Evolutionary conservation across 1,140 invertebrate genomes (phyloP).

Genomic region (Scaptomyza hsui): DNA sequence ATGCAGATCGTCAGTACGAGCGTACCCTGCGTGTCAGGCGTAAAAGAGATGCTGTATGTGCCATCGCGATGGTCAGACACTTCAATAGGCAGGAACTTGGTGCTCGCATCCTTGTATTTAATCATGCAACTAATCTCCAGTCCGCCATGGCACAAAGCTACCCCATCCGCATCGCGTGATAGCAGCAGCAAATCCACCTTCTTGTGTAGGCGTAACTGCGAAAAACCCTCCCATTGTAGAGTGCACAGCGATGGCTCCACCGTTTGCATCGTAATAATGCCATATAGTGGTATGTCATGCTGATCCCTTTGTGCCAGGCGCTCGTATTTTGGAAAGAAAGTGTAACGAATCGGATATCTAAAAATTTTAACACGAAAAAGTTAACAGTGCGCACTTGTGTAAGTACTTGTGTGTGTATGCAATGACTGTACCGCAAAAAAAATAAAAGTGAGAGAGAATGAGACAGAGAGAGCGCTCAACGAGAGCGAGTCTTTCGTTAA

Average conservation of each 20-base stretch:
- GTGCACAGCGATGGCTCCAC: constrained; percentile 86
- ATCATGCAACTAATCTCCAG: constrained; percentile 84
- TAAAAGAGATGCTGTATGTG: constrained; percentile 86
- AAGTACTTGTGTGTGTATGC: too few relatives aligned
- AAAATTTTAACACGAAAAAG: neutral
- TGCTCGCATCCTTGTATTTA: constrained; percentile 79
- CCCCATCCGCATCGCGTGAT: constrained; percentile 85
- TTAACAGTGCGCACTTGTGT: too few relatives aligned
- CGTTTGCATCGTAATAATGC: constrained; percentile 86
- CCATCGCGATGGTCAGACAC: constrained; percentile 87
- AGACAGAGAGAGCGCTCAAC: too few relatives aligned
- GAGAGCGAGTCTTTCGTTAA: too few relatives aligned
- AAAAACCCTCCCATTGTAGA: constrained; percentile 84
- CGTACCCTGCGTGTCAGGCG: constrained; percentile 86
- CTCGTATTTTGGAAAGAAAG: constrained; percentile 84
- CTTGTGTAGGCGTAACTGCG: constrained; percentile 84
- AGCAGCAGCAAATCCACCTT: constrained; percentile 84
- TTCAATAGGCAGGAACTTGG: constrained; percentile 83
- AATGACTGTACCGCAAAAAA: neutral
- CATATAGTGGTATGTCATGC: constrained; percentile 84
- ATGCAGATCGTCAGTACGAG: constrained; percentile 86
- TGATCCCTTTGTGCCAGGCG: constrained; percentile 77
- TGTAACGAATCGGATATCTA: constrained; percentile 84
- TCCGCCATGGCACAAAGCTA: constrained; percentile 85
- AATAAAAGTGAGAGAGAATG: too few relatives aligned